Conservation (phyloP, 2,113 vertebrate genomes). For the Coturnix japonica region DNA sequence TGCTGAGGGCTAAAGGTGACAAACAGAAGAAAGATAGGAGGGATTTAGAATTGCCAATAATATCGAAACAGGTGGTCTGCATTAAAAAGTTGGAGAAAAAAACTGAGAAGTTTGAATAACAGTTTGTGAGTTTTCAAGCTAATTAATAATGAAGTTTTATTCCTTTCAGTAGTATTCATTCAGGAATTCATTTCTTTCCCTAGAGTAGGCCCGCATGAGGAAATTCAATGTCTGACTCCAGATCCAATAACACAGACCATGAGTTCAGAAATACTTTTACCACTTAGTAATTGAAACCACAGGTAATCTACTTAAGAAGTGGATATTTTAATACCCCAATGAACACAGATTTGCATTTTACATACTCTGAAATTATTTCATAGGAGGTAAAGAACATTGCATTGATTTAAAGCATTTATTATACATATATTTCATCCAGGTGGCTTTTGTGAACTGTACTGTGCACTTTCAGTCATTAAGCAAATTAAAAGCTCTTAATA, state of each 20-base stretch:
- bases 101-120: not conserved
- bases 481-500: not conserved
- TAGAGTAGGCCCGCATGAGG: not conserved
- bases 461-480: not conserved
- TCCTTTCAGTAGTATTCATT: not conserved
- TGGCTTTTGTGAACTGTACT: not conserved
- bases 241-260: not conserved
- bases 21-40: not conserved
- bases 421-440: not conserved
- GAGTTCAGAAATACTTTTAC: not conserved
- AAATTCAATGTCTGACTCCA: not conserved
- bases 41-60: not conserved
- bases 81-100: not conserved
- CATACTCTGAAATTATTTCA: not conserved
- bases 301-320: not conserved
- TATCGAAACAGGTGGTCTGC: not conserved
- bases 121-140: not conserved
- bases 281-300: not conserved
- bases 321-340: not conserved
- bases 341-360: not conserved
- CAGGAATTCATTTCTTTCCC: not conserved
- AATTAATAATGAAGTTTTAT: not conserved
- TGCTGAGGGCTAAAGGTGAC: not conserved
- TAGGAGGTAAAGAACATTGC: not conserved
- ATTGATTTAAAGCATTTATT: not conserved